These are phyloP conservation scores for Tetranychus cinnabarinus DNA, from an alignment of 1,140 invertebrate species.

Conservation along the genomic window DNA sequence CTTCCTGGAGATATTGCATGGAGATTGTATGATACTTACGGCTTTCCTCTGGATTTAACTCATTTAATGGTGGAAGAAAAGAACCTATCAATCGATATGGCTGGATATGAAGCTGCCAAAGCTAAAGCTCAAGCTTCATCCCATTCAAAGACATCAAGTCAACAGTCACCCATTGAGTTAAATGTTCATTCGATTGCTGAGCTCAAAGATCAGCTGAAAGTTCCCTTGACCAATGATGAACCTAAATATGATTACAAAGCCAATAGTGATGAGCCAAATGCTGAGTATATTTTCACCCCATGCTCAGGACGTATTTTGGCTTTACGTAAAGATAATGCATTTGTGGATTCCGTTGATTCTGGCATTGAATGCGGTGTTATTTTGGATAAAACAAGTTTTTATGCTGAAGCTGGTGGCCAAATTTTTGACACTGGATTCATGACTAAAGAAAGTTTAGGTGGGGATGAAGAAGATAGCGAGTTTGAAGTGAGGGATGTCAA, in stretches of 20 bases:
- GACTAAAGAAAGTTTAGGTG: conserved; percentile 57
- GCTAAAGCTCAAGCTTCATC: conserved; percentile 60
- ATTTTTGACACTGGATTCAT: conserved; percentile 91
- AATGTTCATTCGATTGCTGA: conserved; percentile 89
- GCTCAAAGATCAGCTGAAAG: conserved; percentile 41
- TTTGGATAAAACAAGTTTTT: conserved; percentile 69
- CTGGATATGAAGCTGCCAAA: conserved; percentile 70
- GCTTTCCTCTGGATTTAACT: conserved; percentile 92
- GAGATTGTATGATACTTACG: conserved; percentile 95
- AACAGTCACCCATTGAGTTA: conserved; percentile 56
- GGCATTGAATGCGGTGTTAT: conserved; percentile 80
- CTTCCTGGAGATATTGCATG: conserved; percentile 67
- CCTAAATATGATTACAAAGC: conserved; percentile 73
- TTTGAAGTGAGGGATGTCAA: conserved; percentile 85
- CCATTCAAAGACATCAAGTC: conserved; percentile 49
- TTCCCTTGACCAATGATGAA: conserved; percentile 66
- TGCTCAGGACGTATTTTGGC: conserved; percentile 28
- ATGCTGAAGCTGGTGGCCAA: conserved; percentile 92
- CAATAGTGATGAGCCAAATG: conserved; percentile 27
- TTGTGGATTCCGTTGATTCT: conserved; percentile 54
- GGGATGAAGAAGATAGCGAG: conserved; percentile 40
- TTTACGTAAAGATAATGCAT: conserved; percentile 47
- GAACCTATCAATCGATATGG: conserved; percentile 61
- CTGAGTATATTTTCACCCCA: conserved; percentile 35
- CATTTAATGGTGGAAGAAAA: conserved; percentile 93